Base-by-base conservation (phyloP, 1,140 invertebrate genomes). In the Cotesia vestalis region DNA sequence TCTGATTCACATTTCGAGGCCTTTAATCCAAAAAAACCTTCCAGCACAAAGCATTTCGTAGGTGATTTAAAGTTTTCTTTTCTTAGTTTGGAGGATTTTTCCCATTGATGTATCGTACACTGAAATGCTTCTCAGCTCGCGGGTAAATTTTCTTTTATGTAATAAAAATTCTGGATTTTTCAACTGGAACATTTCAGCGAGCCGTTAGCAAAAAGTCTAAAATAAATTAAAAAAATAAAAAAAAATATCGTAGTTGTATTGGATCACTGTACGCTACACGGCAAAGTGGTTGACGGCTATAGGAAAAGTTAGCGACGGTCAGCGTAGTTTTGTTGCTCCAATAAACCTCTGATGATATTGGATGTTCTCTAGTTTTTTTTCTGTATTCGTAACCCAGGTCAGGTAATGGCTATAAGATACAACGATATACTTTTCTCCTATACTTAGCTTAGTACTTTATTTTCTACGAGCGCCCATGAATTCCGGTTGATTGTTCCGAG, bases 321-420 rank as follows among this genome's bases (percentile, higher is more conserved):
- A 38, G 34, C n/a, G 36, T 35, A 36, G 60, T 35, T 27, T 38
- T 36, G 36, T n/a, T 12, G 46, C 20, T 51, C 46, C 60, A 51
- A 35, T 40, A 62, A 62, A 62, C 34, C 14, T 35, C 67, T 35
- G 52, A 51, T 52, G 57, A 35, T 62, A 38, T 46, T 61, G 59
- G 38, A 63, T 51, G 34, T 46, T 46, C 6, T 46, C 40, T 52
- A 62, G 52, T 55, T 52, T 34, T 52, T 20, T 38, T 53, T 57
- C 11, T 14, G 14, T 17, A 17, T n/a, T 52, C 11, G 55, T 36
- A 57, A 17, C 34, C 36, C 20, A 20, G 17, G 61, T 38, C 17
- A 62, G 60, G 64, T 71, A 71, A 66, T 63, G 59, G 68, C 61
- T 71, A 70, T 70, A 20, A 27, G 70, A 12, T 40, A 34, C 59